Evolutionary conservation across 2,888 invertebrate species (phyloP).

Genomic region (Teinopalpus imperialis): DNA sequence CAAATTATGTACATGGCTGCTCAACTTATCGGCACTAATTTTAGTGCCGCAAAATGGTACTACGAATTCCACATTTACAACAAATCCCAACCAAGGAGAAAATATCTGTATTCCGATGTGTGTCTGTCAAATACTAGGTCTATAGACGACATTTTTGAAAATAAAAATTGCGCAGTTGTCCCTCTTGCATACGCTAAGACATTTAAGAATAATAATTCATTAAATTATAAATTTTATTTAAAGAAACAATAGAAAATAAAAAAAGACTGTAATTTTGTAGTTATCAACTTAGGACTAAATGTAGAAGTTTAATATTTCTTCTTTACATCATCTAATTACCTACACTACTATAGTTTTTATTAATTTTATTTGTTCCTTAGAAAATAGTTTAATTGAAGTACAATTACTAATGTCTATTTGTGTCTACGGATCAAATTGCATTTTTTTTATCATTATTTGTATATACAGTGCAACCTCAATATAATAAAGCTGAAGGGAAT

Average conservation of each 20-base stretch:
- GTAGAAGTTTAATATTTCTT: too few species aligned
- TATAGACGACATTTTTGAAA: conserved; percentile 39
- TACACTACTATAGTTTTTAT: too few species aligned
- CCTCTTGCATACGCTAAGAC: conserved; percentile 39
- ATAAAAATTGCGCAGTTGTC: conserved; percentile 44
- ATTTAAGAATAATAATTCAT: conserved; percentile 33
- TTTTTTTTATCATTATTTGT: too few species aligned
- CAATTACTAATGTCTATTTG: too few species aligned
- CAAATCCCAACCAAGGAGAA: conserved; percentile 52
- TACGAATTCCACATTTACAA: conserved; percentile 64
- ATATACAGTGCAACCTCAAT: too few species aligned
- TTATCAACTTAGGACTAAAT: too few species aligned
- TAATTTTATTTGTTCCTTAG: too few species aligned
- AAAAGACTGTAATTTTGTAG: too few species aligned
- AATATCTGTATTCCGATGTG: conserved; percentile 43
- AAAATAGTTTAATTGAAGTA: too few species aligned
- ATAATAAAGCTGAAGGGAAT: too few species aligned
- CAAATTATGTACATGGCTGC: conserved; percentile 48
- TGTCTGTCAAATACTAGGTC: conserved; percentile 42
- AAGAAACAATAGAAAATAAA: conserved; percentile 35
- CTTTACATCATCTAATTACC: too few species aligned
- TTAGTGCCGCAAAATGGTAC: conserved; percentile 57
- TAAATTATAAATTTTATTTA: conserved; percentile 47
- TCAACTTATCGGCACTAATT: conserved; percentile 52
- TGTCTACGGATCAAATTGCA: too few species aligned